Evolutionary conservation across 2,888 invertebrate species (phyloP).

Genomic region (Phrixothrix hirtus): DNA sequence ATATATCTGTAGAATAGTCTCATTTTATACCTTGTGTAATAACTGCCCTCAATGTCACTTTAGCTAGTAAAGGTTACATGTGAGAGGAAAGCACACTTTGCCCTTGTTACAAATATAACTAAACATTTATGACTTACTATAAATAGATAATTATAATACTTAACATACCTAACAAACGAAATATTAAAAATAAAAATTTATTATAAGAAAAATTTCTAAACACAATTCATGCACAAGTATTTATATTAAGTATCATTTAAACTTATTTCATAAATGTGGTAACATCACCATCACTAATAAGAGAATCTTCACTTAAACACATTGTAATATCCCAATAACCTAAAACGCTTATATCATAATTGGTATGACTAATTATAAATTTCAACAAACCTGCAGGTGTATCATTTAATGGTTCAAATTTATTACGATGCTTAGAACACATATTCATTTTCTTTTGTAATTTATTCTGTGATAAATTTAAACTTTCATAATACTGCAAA

Average conservation of each 20-base stretch:
- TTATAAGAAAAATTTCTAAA: too few relatives aligned
- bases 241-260: background rate
- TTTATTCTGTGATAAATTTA: slow-evolving; percentile 50
- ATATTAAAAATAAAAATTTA: too few relatives aligned
- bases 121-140: too few relatives aligned
- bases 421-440: slow-evolving; percentile 59
- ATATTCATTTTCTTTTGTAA: slow-evolving; percentile 51
- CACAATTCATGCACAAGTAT: too few relatives aligned
- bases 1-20: too few relatives aligned
- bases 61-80: background rate
- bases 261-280: background rate
- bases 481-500: slow-evolving; percentile 48
- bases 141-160: too few relatives aligned
- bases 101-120: too few relatives aligned
- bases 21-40: too few relatives aligned
- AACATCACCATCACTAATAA: background rate
- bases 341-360: slow-evolving; percentile 26
- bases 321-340: slow-evolving; percentile 54
- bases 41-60: too few relatives aligned
- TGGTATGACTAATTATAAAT: background rate
- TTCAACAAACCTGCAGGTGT: slow-evolving; percentile 52
- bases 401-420: slow-evolving; percentile 46
- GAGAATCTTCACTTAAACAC: slow-evolving; percentile 44
- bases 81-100: too few relatives aligned
- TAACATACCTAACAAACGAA: too few relatives aligned